phyloP scores from a whole-genome alignment of 2,888 invertebrate species.

The Tortrix viridana region DNA sequence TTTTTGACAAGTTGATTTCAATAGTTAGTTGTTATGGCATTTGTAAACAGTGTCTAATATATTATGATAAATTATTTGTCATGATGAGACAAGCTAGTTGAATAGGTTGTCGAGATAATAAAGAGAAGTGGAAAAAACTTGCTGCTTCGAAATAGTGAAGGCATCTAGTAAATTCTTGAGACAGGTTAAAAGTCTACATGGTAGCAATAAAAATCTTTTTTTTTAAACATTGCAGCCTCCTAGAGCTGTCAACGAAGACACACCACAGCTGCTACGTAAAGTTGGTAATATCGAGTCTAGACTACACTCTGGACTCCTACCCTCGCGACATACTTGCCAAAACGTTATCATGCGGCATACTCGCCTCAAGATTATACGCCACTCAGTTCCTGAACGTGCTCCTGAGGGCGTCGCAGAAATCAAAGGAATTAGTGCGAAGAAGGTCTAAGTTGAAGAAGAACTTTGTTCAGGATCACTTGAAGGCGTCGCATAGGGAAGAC shows the following conservation, averaged over 20 bases:
- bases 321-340: conserved; percentile 86
- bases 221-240: conserved; percentile 83
- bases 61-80: too few species aligned
- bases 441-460: conserved; percentile 73
- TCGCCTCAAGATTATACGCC: conserved; percentile 89
- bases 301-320: conserved; percentile 91
- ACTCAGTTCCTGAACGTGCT: conserved; percentile 96
- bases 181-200: too few species aligned
- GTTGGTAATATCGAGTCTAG: conserved; percentile 94
- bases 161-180: too few species aligned
- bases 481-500: conserved; percentile 59
- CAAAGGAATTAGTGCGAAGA: conserved; percentile 69
- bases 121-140: too few species aligned
- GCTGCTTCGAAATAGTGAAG: too few species aligned
- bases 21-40: too few species aligned
- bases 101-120: too few species aligned
- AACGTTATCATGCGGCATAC: conserved; percentile 83
- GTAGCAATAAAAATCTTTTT: not conserved
- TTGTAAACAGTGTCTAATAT: too few species aligned
- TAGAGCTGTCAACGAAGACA: conserved; percentile 91
- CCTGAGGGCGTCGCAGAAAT: conserved; percentile 87
- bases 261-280: conserved; percentile 97
- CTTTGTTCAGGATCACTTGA: conserved; percentile 61
- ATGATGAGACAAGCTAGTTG: too few species aligned
- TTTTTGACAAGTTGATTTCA: too few species aligned